A percentile compares a stretch with the other conserved stretches of the same genome.
These are phyloP conservation scores for Choloepus hoffmanni DNA, from an alignment of 2,113 vertebrate genomes.

Conservation along the genomic window DNA sequence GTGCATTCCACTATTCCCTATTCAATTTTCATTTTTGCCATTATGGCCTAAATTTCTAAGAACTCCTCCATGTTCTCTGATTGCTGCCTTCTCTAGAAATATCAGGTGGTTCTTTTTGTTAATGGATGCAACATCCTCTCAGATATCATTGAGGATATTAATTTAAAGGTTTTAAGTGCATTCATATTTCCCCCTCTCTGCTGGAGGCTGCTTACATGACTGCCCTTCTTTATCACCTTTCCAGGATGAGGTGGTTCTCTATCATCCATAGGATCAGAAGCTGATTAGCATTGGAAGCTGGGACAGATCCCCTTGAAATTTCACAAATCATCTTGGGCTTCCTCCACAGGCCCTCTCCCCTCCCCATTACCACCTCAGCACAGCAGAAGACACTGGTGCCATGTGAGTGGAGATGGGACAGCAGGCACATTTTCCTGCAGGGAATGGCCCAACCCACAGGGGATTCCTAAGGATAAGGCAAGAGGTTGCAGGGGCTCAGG, in stretches of 20 bases:
- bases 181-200: background rate
- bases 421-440: background rate
- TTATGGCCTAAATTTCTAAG: constrained; percentile 33
- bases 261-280: too few species aligned
- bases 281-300: too few species aligned
- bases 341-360: rapidly evolving
- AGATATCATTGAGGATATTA: background rate
- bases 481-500: rapidly evolving
- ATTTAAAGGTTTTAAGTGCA: background rate
- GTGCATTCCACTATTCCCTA: background rate
- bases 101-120: background rate
- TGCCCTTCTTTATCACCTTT: background rate
- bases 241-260: too few species aligned
- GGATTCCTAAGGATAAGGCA: background rate
- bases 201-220: background rate
- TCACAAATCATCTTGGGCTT: background rate
- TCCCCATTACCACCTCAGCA: background rate
- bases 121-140: background rate
- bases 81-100: background rate
- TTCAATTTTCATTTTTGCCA: background rate
- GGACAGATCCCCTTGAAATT: background rate
- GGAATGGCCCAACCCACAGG: background rate
- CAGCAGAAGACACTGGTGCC: background rate
- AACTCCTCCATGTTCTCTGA: background rate
- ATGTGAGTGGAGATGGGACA: background rate